phyloP scores from a whole-genome alignment of 2,797 vertebrate genomes.

The Morelia viridis region DNA sequence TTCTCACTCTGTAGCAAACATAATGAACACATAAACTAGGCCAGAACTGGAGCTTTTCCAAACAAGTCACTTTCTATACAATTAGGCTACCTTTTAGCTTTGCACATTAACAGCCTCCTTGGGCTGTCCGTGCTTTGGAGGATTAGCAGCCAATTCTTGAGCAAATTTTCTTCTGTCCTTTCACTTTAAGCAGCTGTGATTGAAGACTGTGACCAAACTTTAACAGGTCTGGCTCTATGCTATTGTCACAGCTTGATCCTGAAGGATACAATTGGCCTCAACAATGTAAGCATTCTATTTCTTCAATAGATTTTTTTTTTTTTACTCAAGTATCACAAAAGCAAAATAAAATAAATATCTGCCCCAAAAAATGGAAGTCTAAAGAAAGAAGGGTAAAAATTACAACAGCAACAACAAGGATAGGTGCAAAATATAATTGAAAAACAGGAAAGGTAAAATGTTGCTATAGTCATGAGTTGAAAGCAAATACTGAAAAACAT shows the following conservation, averaged over 20 bases:
- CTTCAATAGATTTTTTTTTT: background rate
- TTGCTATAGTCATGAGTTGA: background rate
- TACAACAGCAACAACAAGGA: background rate
- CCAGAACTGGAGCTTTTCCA: background rate
- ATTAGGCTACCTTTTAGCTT: background rate
- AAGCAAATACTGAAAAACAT: background rate
- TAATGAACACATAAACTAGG: background rate
- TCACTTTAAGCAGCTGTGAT: background rate
- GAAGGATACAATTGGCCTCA: background rate
- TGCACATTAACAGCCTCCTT: background rate
- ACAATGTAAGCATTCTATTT: background rate
- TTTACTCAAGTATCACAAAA: background rate
- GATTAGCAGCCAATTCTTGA: conserved; percentile 11
- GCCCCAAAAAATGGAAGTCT: background rate
- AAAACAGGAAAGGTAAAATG: background rate
- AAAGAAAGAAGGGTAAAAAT: background rate
- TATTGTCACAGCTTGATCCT: conserved; percentile 1
- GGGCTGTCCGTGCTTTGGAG: background rate
- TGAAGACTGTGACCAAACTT: conserved; percentile 1
- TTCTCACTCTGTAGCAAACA: background rate
- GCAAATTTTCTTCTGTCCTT: background rate
- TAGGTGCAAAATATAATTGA: background rate
- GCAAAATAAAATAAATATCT: conserved; percentile 19
- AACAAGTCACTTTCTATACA: background rate
- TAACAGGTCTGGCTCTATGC: background rate